These are phyloP conservation scores for Lindbergichthys nudifrons DNA, from an alignment of 2,797 vertebrate species.

Conservation along the genomic window DNA sequence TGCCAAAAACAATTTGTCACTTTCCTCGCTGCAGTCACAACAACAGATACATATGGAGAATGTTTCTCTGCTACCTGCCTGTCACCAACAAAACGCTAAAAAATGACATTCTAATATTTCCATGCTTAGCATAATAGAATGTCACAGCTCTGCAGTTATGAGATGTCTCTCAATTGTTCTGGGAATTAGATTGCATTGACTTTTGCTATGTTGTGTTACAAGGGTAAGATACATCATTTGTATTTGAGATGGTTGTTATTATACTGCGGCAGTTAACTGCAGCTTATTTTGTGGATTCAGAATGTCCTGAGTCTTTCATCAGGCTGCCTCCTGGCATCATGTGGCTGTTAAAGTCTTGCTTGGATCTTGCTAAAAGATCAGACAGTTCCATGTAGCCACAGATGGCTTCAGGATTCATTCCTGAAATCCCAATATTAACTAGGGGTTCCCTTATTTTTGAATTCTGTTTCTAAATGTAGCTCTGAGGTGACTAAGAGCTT, in stretches of 20 bases:
- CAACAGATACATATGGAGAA: slow-evolving; percentile 27
- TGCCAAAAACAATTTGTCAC: slow-evolving; percentile 46
- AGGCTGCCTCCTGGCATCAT: too few species aligned
- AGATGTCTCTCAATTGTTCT: slow-evolving; percentile 11
- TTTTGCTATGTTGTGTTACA: slow-evolving; percentile 40
- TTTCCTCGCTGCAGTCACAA: slow-evolving; percentile 27
- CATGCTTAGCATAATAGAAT: slow-evolving; percentile 35
- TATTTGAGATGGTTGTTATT: slow-evolving; percentile 9
- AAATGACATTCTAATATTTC: slow-evolving; percentile 50
- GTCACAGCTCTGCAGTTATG: slow-evolving; percentile 37
- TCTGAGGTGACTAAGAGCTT: too few species aligned
- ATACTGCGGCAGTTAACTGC: background rate
- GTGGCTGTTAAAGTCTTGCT: too few species aligned
- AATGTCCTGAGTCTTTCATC: background rate
- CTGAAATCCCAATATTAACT: too few species aligned
- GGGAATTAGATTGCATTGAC: slow-evolving; percentile 22
- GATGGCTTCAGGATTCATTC: too few species aligned
- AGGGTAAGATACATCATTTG: slow-evolving; percentile 20
- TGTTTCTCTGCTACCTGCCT: slow-evolving; percentile 33
- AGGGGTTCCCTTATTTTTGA: too few species aligned
- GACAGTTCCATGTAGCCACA: too few species aligned
- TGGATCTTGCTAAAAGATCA: too few species aligned
- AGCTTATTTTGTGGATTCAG: slow-evolving; percentile 1
- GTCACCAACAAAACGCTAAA: slow-evolving; percentile 46
- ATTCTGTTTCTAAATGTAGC: too few species aligned